A percentile compares a stretch with the other conserved stretches of the same genome.
These are phyloP conservation scores for Phengaris alcon DNA, from an alignment of 2,888 invertebrate genomes.

Conservation along the genomic window DNA sequence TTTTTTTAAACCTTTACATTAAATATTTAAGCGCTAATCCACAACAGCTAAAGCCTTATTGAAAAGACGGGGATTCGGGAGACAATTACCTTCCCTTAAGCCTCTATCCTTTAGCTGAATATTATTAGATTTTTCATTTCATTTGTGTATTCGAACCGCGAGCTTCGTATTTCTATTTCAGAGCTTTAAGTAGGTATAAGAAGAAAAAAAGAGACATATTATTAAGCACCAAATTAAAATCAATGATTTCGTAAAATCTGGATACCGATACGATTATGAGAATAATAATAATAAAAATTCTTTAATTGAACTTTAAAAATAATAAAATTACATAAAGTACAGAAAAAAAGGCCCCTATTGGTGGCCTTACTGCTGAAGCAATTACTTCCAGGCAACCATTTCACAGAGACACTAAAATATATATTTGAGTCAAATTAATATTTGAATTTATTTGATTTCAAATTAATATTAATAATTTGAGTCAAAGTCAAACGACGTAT, in stretches of 20 bases:
- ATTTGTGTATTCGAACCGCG: not conserved
- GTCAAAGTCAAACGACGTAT: too few relatives aligned
- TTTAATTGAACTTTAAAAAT: too few relatives aligned
- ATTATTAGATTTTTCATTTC: not conserved
- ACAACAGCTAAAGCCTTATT: not conserved
- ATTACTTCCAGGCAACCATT: too few relatives aligned
- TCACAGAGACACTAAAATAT: too few relatives aligned
- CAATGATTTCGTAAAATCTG: not conserved
- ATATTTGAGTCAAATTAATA: too few relatives aligned
- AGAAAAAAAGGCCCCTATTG: too few relatives aligned
- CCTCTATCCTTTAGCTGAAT: conserved; percentile 9
- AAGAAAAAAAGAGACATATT: not conserved
- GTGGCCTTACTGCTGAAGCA: too few relatives aligned
- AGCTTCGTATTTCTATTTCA: not conserved
- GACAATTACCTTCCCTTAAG: not conserved
- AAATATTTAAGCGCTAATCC: conserved; percentile 3
- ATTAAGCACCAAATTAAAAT: not conserved
- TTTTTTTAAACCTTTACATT: not conserved
- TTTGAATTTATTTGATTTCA: too few relatives aligned
- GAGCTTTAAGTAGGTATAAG: not conserved
- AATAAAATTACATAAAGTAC: too few relatives aligned
- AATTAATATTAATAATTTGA: too few relatives aligned
- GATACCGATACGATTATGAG: too few relatives aligned
- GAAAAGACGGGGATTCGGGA: conserved; percentile 7
- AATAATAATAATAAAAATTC: too few relatives aligned